Base-by-base conservation (phyloP, 1,140 invertebrate genomes). In the Ganaspis sp. region DNA sequence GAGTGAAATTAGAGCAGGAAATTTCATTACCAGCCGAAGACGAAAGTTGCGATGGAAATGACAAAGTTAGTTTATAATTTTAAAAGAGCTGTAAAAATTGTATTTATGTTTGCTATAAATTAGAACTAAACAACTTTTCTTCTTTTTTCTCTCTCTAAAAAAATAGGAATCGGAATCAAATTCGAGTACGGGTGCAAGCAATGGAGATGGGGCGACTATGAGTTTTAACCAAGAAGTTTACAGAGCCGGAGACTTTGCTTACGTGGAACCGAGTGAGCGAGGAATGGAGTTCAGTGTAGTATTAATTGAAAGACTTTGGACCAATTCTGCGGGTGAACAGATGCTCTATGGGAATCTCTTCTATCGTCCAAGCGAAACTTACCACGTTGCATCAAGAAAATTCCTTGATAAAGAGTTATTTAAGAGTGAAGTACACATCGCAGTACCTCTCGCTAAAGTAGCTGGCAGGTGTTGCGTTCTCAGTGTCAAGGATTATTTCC, bases 351-450 rank as follows among this genome's bases (percentile, higher is more conserved):
- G 97, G 15, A 97, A 96, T 86, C 77, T 90, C 49, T 92, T 92
- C 79, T 90, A 92, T 72, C 92, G 94, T 40, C 97, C 97, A 0
- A 95, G 96, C 85, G 98, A 99, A 91, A 99, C 99, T 0, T 99
- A 96, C 91, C 98, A 99, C 91, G 93, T 98, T 3, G 95, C 97
- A 6, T 98, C 97, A 1, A 93, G 98, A 81, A 98, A 98, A 91
- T 99, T 99, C 90, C 92, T 99, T 0, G 96, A 98, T 84, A 96
- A 98, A 89, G 98, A 99, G 90, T 95, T 99, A 12, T 99, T 99
- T 87, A 97, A 98, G 90, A 99, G 97, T 77, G 97, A 98, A 81
- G 94, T 95, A 76, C 95, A 96, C 84, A 93, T 96, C 80, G 95
- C 95, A 4, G 93, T 97, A 17, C 95, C 96, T 0, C 91, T 99